Conservation (phyloP, 2,113 vertebrate species). For the Gobius niger region DNA sequence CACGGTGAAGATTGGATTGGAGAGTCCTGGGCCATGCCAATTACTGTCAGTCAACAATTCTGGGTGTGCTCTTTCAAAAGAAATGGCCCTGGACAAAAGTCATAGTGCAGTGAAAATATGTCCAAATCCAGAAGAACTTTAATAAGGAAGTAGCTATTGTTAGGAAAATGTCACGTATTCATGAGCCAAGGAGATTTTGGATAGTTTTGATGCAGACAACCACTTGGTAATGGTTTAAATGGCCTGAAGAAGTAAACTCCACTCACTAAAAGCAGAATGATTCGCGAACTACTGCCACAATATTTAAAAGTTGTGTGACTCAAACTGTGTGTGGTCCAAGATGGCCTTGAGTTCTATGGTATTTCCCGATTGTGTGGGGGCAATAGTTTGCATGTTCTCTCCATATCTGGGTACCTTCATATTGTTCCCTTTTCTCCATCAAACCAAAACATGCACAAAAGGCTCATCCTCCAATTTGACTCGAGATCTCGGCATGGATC, state of each 20-base stretch:
- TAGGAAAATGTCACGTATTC: not conserved
- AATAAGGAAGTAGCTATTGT: not conserved
- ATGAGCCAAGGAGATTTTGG: not conserved
- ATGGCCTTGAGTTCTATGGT: no score
- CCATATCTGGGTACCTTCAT: no score
- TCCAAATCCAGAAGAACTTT: not conserved
- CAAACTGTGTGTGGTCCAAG: no score
- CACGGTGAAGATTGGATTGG: constrained; percentile 1
- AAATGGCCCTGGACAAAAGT: not conserved
- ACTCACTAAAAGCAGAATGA: no score
- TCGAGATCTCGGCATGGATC: no score
- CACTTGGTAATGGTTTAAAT: not conserved
- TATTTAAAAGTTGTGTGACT: no score
- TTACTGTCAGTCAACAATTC: not conserved
- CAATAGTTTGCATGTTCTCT: no score
- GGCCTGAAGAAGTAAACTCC: not conserved
- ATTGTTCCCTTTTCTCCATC: no score
- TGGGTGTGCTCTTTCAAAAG: not conserved
- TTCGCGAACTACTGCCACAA: no score
- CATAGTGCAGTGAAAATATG: not conserved
- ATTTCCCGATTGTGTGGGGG: no score
- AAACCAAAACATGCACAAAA: no score
- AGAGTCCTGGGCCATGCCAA: not conserved
- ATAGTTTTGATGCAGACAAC: not conserved
- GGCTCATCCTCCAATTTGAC: no score